These are phyloP conservation scores for Stenichneumon culpator DNA, from an alignment of 2,888 invertebrate species.

Conservation along the genomic window DNA sequence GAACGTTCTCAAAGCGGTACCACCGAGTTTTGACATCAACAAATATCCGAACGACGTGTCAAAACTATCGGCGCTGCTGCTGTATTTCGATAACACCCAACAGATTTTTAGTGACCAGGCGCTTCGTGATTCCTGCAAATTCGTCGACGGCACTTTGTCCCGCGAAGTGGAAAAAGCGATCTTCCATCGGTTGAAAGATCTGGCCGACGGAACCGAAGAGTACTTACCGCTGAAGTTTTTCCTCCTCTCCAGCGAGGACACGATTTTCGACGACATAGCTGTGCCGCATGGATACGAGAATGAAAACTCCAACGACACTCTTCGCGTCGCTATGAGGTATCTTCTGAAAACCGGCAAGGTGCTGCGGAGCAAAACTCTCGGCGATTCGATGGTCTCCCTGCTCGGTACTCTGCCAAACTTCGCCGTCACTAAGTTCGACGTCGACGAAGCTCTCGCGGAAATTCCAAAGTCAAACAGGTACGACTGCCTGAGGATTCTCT, in stretches of 20 bases:
- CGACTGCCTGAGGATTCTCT: slow-evolving; percentile 25
- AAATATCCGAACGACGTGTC: not conserved
- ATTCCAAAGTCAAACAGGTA: slow-evolving; percentile 38
- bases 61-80: not conserved
- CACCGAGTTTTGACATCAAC: not conserved
- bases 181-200: not conserved
- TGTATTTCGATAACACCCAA: not conserved
- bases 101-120: not conserved
- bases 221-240: not conserved
- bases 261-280: not conserved
- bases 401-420: slow-evolving; percentile 29
- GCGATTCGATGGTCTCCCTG: slow-evolving; percentile 32
- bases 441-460: slow-evolving; percentile 32
- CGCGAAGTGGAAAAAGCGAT: not conserved
- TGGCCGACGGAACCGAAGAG: not conserved
- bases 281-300: not conserved
- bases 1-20: not conserved
- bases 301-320: not conserved
- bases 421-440: slow-evolving; percentile 17
- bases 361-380: not conserved
- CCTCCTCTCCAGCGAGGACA: not conserved
- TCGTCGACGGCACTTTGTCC: not conserved
- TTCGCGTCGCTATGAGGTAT: not conserved
- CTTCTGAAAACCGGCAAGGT: not conserved
- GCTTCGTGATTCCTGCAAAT: not conserved